Evolutionary conservation across 1,140 invertebrate species (phyloP), one percentile per base, ranked within the genome.

Genomic region (Apocrypta bakeri): DNA sequence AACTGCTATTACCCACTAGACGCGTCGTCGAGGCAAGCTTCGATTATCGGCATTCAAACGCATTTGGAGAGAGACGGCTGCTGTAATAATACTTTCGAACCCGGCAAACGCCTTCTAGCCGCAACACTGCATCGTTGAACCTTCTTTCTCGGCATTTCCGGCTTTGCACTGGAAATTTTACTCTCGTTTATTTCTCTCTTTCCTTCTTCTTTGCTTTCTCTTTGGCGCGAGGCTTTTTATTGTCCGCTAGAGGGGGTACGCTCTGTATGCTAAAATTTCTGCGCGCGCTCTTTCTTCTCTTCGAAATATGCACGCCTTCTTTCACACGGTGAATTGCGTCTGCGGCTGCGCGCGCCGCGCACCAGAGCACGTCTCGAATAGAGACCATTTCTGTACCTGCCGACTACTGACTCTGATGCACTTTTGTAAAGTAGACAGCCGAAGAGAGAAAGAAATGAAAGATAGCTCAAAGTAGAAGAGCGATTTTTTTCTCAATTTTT

Each of bases 31-130:
- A 17, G 25, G 33, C 24, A 4, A 61, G 9, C 29, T 72, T 72
- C 68, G 78, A 80, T 80, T 73, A 64, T 73, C 79, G 69, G 14
- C 21, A n/a, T 80, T 80, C 31, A n/a, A 69, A 31, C n/a, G n/a
- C n/a, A n/a, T n/a, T n/a, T n/a, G n/a, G n/a, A n/a, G n/a, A n/a
- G n/a, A 14, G 29, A 9, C 21, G 64, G 21, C n/a, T n/a, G n/a
- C n/a, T n/a, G n/a, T 33, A 56, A 79, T 79, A 79, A 79, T 79
- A 69, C 77, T 71, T 79, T 79, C 29, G 48, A 48, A 9, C 33
- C 9, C 3, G 33, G 33, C 33, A 37, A 48, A 48, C 42, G 40
- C 12, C 40, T 42, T 42, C 33, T n/a, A 9, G 37, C 37, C 37
- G 37, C 37, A 37, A 37, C 37, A 37, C 9, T 9, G n/a, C n/a